phyloP scores from a whole-genome alignment of 2,888 invertebrate species.

The Brachypalpus laphriformis region DNA sequence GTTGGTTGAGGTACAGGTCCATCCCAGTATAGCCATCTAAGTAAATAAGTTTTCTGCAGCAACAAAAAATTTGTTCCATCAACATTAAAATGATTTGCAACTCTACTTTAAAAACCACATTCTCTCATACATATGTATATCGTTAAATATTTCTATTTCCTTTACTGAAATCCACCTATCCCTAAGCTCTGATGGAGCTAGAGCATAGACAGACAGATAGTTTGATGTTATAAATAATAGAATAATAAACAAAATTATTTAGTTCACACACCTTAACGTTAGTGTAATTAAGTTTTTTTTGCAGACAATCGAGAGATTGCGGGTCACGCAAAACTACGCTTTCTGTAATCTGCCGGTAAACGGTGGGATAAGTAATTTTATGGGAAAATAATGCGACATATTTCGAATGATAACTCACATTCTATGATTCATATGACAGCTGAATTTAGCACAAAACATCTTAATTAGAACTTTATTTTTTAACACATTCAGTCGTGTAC shows the following conservation, averaged over 20 bases:
- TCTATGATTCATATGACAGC: not conserved
- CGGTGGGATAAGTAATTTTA: not conserved
- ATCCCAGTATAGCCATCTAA: no score
- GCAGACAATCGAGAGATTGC: not conserved
- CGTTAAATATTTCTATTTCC: no score
- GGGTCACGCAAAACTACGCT: slow-evolving; percentile 7
- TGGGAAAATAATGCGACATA: not conserved
- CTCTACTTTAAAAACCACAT: no score
- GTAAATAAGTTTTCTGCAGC: no score
- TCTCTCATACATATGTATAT: no score
- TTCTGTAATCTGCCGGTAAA: not conserved
- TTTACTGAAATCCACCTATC: no score
- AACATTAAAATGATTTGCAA: no score
- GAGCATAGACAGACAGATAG: no score
- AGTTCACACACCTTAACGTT: not conserved
- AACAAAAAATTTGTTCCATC: no score
- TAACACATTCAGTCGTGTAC: not conserved
- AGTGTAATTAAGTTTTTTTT: not conserved
- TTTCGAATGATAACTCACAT: not conserved
- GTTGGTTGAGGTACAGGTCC: no score
- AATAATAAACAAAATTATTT: slow-evolving; percentile 1
- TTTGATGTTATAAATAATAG: no score
- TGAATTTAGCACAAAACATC: not conserved
- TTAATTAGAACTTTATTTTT: not conserved
- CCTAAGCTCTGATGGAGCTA: no score